A percentile compares a stretch with the other conserved stretches of the same genome.
Evolutionary conservation across 2,113 vertebrate genomes (phyloP).

Genomic region (Chaetodon auriga): DNA sequence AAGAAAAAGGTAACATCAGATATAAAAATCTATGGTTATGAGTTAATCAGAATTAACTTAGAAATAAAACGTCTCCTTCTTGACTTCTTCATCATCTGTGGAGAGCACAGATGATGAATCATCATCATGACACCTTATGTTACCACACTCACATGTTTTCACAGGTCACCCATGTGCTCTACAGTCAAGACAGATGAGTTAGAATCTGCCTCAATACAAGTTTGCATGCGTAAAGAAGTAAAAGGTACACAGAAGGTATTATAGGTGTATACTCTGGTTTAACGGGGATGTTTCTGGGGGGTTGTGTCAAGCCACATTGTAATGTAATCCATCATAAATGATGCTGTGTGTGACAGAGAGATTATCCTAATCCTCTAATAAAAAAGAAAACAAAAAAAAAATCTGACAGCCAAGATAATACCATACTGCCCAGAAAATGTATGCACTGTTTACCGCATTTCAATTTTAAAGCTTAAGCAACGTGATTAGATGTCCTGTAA

Average conservation of each 20-base stretch:
- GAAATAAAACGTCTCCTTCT: too few species aligned
- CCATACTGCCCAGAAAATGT: neutral
- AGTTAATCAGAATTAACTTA: too few species aligned
- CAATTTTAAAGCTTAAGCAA: conserved; percentile 12
- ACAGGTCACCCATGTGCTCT: neutral
- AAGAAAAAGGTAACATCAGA: too few species aligned
- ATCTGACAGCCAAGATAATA: neutral
- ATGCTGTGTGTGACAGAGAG: conserved; percentile 30
- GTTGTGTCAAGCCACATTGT: neutral
- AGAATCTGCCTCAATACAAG: too few species aligned
- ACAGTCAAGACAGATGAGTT: too few species aligned
- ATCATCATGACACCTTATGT: too few species aligned
- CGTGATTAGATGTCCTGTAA: neutral
- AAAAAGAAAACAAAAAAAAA: conserved; percentile 3
- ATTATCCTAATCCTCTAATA: conserved; percentile 49
- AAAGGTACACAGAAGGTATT: too few species aligned
- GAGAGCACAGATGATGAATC: too few species aligned
- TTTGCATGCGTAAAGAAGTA: too few species aligned
- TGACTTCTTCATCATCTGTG: too few species aligned
- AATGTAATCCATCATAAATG: neutral
- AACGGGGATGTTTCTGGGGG: neutral
- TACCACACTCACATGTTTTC: too few species aligned
- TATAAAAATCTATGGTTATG: too few species aligned
- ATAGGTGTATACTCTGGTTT: neutral
- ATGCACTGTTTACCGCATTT: neutral